Base-by-base conservation (phyloP, 2,888 invertebrate species). In the Aleiodes leptofemur region DNA sequence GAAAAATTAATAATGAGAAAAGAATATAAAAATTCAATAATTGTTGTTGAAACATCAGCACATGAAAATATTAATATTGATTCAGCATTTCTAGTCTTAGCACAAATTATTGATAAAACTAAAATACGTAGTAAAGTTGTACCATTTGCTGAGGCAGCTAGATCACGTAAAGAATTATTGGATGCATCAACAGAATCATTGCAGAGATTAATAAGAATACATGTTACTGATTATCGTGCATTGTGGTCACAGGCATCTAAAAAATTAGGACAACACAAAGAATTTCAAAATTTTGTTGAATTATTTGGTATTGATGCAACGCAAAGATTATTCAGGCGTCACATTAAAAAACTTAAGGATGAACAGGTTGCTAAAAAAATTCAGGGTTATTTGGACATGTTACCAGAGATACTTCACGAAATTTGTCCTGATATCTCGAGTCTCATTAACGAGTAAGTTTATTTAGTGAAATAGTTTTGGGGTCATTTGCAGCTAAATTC, bases 61-160 rank as follows among this genome's bases (percentile, higher is more conserved):
- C 97, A 98, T 86, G 96, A 97, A 86, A 98, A 97, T 85, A 97
- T 99, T 80, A 99, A 99, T 88, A 96, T 98, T 53, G 98, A 99
- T 86, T 92, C 96, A 85, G 96, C 98, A 34, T 97, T 98, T 88
- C 92, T 97, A 85, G 91, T 96, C 72, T 90, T 98, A 74, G 98
- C 97, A 38, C 98, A 98, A 91, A 93, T 97, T 91, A 95, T 98
- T 80, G 98, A 98, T 87, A 95, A 96, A 88, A 94, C 95, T 57
- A 97, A 97, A 90, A 93, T 95, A 76, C 92, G 94, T 79, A 92
- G 92, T 81, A 94, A 95, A 88, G 91, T 94, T 77, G 91, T 94
- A 76, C 93, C 95, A 31, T 96, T 94, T 86, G 92, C 93, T 8
- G 98, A 98, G 87, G 97, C 98, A 5, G 93, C 97, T 59, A 92